Evolutionary conservation across 2,888 invertebrate species (phyloP).

Genomic region (Mechanitis mazaeus): DNA sequence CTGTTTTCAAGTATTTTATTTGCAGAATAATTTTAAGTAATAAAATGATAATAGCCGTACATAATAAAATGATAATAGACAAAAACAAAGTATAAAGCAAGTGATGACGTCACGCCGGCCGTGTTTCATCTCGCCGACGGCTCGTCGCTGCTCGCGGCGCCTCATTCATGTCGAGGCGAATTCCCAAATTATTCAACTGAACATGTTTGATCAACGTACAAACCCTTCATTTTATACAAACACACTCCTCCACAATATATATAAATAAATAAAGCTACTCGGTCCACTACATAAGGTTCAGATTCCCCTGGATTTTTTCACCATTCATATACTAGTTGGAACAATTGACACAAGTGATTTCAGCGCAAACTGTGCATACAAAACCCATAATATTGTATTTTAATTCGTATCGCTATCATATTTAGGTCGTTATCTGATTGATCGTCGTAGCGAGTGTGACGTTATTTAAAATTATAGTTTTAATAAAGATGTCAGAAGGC

Average conservation of each 20-base stretch:
- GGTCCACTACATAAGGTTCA: constrained; percentile 18
- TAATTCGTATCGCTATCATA: constrained; percentile 30
- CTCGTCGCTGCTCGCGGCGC: constrained; percentile 18
- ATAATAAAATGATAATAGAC: constrained; percentile 4
- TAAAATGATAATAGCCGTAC: constrained; percentile 6
- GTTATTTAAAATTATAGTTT: constrained; percentile 22
- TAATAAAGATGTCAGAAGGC: constrained; percentile 60
- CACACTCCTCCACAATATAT: constrained; percentile 5
- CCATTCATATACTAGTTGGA: constrained; percentile 29
- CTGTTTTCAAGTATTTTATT: neutral
- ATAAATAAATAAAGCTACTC: neutral
- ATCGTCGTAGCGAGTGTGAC: constrained; percentile 21
- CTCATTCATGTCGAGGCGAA: constrained; percentile 26
- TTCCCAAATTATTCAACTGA: constrained; percentile 30
- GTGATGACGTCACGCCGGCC: neutral
- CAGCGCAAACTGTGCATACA: constrained; percentile 36
- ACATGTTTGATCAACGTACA: constrained; percentile 20
- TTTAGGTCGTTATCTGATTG: constrained; percentile 44
- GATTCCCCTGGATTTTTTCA: neutral
- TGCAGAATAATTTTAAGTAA: constrained; percentile 5
- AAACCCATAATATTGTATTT: constrained; percentile 30
- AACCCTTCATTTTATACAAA: constrained; percentile 21
- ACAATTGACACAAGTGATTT: constrained; percentile 69
- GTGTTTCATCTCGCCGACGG: constrained; percentile 20
- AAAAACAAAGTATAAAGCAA: neutral